Evolutionary conservation across 2,888 invertebrate genomes (phyloP).

Genomic region (Bombylius discolor): DNA sequence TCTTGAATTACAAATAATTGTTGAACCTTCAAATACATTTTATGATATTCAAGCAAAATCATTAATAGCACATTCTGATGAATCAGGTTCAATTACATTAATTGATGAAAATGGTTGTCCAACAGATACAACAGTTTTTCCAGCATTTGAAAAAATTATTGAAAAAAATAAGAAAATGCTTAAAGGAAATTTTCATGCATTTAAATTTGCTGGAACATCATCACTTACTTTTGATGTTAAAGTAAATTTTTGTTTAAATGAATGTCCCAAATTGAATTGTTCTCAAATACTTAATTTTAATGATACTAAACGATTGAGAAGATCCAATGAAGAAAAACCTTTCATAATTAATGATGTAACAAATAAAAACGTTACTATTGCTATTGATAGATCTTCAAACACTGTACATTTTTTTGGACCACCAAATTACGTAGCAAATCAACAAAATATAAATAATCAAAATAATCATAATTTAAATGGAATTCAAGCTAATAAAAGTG

Average conservation of each 20-base stretch:
- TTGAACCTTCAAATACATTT: conserved; percentile 40
- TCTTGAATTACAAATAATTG: conserved; percentile 48
- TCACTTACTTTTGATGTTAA: conserved; percentile 69
- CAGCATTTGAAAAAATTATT: conserved; percentile 34
- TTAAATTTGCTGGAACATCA: conserved; percentile 75
- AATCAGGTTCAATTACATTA: conserved; percentile 58
- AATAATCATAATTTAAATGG: neutral
- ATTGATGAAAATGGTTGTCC: conserved; percentile 72
- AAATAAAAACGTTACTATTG: neutral
- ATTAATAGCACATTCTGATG: conserved; percentile 63
- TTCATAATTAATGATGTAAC: neutral
- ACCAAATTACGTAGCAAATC: neutral
- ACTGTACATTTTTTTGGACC: neutral
- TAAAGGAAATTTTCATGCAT: conserved; percentile 60
- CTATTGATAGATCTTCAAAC: neutral
- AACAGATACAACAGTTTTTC: conserved; percentile 48
- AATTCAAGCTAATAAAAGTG: neutral
- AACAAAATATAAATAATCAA: neutral
- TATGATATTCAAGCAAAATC: conserved; percentile 63
- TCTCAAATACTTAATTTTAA: conserved; percentile 15
- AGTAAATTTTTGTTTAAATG: conserved; percentile 63
- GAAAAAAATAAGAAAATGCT: conserved; percentile 35
- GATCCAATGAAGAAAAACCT: neutral
- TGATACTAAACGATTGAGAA: neutral
- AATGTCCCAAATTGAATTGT: conserved; percentile 51